Base-by-base conservation (phyloP, 2,888 invertebrate genomes). In the Platycheirus rosarum region DNA sequence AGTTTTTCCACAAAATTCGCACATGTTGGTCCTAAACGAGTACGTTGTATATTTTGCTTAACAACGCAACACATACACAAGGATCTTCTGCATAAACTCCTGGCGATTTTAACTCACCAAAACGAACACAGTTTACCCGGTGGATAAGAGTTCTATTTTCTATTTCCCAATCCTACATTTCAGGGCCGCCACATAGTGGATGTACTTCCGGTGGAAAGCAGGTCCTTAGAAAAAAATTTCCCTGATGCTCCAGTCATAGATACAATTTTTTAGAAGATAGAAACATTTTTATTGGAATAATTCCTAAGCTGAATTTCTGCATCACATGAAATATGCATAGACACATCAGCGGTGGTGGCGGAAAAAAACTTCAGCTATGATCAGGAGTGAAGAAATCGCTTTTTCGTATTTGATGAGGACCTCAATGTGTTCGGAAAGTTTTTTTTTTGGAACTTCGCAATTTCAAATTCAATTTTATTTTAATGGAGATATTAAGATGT, bases 391-490 rank as follows among this genome's bases (percentile, higher is more conserved):
- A 75, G 53, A 70, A 70, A 71, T 70, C 71, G n/a, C 57, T 60
- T 63, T 73, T 62, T 57, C 53, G 40, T 60, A 69, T 76, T 80
- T 80, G 76, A 76, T 76, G 76, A 76, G 75, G 62, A 76, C 66
- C 70, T 80, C 80, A 76, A 80, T 80, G 76, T 70, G 76, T 75
- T 70, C 62, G 40, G 1, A 16, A 63, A 63, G 2, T 42, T 44
- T 49, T 53, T 57, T 32, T 55, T 40, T 40, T 40, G 40, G 37
- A 55, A 49, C 66, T 46, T 76, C 53, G 65, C 66, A 65, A 77
- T 76, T 71, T 76, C 76, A 68, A 76, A 82, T 82, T 76, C 76
- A 82, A 77, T 77, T 77, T 82, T 77, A 82, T 77, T 82, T 82
- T 71, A 76, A 82, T 77, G 75, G 76, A 77, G 76, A 76, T 82